Conservation (phyloP, 2,797 vertebrate species). For the Pangasius sanitwongsei region DNA sequence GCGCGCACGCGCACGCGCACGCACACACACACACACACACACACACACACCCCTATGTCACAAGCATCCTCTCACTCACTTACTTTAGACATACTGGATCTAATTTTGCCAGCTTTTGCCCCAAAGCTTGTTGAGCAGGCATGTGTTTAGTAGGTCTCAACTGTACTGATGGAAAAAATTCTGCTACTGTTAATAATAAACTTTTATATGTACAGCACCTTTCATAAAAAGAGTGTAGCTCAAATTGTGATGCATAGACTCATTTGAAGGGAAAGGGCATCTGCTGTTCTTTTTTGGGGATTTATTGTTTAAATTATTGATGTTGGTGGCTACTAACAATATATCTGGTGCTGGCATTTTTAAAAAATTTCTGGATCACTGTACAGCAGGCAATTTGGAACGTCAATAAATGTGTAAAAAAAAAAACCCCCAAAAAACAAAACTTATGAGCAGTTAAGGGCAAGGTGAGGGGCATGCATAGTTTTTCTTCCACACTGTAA, state of each 20-base stretch:
- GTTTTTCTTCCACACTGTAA: background rate
- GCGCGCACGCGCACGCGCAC: background rate
- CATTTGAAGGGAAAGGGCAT: background rate
- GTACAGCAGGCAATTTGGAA: background rate
- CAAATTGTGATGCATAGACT: background rate
- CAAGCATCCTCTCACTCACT: conserved; percentile 29
- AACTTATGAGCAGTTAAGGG: background rate
- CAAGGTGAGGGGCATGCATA: background rate
- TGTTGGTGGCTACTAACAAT: background rate
- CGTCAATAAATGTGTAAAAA: background rate
- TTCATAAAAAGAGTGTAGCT: background rate
- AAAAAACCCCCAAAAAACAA: background rate
- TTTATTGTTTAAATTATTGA: conserved; percentile 8
- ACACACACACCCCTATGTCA: background rate
- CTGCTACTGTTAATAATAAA: conserved; percentile 4
- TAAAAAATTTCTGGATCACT: background rate
- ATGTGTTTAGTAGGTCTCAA: conserved; percentile 8
- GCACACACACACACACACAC: background rate
- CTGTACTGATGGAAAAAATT: background rate
- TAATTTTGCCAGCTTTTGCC: conserved; percentile 11
- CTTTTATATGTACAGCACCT: background rate
- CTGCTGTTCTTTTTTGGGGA: background rate
- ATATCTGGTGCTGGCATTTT: background rate
- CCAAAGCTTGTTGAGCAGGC: background rate
- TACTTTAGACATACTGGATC: conserved; percentile 25